Percentiles rank a stretch among this genome's conserved stretches.
phyloP scores from a whole-genome alignment of 92 coral and sea anemone species.

The Phenganax subtilis region DNA sequence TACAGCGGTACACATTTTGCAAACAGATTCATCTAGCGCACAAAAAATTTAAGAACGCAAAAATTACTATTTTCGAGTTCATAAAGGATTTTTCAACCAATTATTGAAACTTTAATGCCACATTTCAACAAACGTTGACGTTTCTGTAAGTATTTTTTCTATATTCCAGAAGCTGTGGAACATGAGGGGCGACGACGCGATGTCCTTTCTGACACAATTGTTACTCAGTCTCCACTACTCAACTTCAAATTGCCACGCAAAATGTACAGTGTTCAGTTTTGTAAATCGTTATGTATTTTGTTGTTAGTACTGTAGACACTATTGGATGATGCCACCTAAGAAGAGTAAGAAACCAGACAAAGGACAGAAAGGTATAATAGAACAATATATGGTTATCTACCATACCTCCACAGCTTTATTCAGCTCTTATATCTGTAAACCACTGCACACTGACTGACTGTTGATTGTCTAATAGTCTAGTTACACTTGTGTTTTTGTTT shows the following conservation, averaged over 20 bases:
- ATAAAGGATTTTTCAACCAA: no score
- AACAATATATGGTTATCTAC: background rate
- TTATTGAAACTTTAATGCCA: no score
- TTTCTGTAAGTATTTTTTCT: no score
- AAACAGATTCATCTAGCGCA: constrained; percentile 5
- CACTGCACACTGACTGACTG: no score
- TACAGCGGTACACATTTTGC: background rate
- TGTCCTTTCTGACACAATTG: no score
- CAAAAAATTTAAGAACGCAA: background rate
- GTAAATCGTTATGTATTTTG: background rate
- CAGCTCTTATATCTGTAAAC: no score
- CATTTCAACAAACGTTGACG: no score
- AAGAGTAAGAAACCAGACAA: constrained; percentile 66
- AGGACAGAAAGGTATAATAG: constrained; percentile 48
- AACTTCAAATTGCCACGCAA: background rate
- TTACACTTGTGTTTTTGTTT: no score
- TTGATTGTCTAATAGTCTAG: no score
- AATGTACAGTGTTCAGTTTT: background rate
- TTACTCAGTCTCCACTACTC: no score
- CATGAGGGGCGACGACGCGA: no score
- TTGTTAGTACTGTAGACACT: background rate
- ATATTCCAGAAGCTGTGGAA: no score
- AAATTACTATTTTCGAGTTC: background rate
- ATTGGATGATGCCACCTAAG: constrained; percentile 72
- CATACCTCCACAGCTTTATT: background rate